Evolutionary conservation across 1,140 invertebrate species (phyloP).

Genomic region (Druon quercuslanigerum): DNA sequence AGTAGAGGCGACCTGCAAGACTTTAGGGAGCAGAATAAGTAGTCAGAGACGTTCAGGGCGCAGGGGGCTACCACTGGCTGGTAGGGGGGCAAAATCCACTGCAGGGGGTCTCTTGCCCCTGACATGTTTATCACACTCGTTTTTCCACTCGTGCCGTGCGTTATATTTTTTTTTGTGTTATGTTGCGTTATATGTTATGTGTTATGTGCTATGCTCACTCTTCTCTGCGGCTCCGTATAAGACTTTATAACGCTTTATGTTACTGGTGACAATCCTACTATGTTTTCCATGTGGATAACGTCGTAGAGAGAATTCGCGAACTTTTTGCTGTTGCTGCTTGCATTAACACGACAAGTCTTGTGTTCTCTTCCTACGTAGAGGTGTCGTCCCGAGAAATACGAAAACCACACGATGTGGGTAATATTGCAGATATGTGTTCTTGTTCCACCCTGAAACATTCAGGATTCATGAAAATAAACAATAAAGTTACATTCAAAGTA

Average conservation of each 20-base stretch:
- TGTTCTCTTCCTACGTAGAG: conserved; percentile 12
- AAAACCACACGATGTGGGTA: neutral
- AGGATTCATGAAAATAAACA: neutral
- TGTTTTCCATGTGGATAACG: conserved; percentile 53
- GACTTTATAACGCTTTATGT: conserved; percentile 55
- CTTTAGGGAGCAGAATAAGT: conserved; percentile 23
- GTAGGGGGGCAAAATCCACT: conserved; percentile 55
- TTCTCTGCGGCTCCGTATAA: conserved; percentile 14
- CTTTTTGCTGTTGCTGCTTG: neutral
- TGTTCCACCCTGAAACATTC: neutral
- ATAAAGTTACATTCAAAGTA: neutral
- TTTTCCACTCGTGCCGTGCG: conserved; percentile 54
- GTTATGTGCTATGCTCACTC: conserved; percentile 43
- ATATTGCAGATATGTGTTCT: neutral
- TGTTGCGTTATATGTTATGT: conserved; percentile 46
- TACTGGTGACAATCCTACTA: conserved; percentile 54
- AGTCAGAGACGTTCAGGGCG: conserved; percentile 33
- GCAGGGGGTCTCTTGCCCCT: conserved; percentile 60
- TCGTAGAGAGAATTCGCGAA: conserved; percentile 6
- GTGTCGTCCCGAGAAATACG: neutral
- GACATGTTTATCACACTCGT: conserved; percentile 70
- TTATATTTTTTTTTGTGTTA: conserved; percentile 54
- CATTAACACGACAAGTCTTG: conserved; percentile 17
- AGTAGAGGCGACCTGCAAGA: conserved; percentile 8
- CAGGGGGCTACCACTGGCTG: conserved; percentile 59